phyloP scores from a whole-genome alignment of 2,797 vertebrate genomes.

The Protonibea diacanthus region DNA sequence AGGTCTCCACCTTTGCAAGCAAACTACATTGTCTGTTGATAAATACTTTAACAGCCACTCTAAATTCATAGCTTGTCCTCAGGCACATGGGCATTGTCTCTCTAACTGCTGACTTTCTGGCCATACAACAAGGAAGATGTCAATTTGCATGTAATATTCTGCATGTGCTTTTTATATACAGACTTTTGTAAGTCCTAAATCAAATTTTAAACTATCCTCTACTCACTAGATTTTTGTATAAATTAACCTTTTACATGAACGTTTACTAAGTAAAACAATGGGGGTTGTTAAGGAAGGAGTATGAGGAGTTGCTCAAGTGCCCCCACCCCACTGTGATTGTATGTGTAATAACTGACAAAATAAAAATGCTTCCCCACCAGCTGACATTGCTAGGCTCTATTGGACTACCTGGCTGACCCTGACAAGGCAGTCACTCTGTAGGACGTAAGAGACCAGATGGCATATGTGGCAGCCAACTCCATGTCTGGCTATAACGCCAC shows the following conservation, averaged over 20 bases:
- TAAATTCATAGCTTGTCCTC: constrained; percentile 34
- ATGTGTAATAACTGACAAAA: constrained; percentile 31
- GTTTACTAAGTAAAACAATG: background rate
- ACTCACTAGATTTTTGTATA: too few species aligned
- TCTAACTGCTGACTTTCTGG: constrained; percentile 12
- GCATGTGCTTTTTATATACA: background rate
- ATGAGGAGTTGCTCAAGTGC: background rate
- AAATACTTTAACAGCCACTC: constrained; percentile 59
- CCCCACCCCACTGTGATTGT: background rate
- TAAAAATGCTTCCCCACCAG: constrained; percentile 33
- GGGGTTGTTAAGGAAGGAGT: background rate
- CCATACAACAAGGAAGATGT: background rate
- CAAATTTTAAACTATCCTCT: too few species aligned
- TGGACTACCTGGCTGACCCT: constrained; percentile 66
- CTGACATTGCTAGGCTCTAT: constrained; percentile 45
- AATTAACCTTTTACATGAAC: background rate
- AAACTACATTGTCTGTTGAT: constrained; percentile 43
- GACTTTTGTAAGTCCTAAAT: background rate
- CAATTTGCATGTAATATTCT: background rate
- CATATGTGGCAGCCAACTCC: constrained; percentile 59
- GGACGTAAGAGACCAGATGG: constrained; percentile 77
- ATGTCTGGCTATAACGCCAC: constrained; percentile 67
- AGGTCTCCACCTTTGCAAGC: constrained; percentile 42
- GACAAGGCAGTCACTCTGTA: constrained; percentile 35
- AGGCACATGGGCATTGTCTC: constrained; percentile 23